Evolutionary conservation across 2,797 vertebrate genomes (phyloP).

Genomic region (Sebastes melanostomus): DNA sequence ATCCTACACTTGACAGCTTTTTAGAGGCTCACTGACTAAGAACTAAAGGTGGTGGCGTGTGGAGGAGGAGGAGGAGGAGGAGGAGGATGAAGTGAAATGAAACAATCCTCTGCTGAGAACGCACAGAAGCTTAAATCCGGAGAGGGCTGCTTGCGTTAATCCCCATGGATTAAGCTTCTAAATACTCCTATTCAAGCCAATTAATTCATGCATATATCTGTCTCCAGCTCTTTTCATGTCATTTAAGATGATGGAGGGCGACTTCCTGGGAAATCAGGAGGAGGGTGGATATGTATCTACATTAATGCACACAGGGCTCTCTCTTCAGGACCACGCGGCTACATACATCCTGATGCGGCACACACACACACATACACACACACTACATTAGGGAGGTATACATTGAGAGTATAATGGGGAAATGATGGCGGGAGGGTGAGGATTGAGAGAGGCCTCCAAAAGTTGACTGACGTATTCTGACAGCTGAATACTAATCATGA

Average conservation of each 20-base stretch:
- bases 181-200: slow-evolving; percentile 85
- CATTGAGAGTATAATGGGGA: slow-evolving; percentile 64
- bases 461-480: slow-evolving; percentile 81
- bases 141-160: slow-evolving; percentile 77
- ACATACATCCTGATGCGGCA: slow-evolving; percentile 59
- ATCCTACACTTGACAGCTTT: slow-evolving; percentile 74
- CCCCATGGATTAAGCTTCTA: slow-evolving; percentile 82
- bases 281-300: slow-evolving; percentile 65
- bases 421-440: slow-evolving; percentile 55
- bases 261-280: slow-evolving; percentile 79
- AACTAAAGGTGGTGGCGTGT: slow-evolving; percentile 72
- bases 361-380: slow-evolving; percentile 31
- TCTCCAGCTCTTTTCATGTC: slow-evolving; percentile 78
- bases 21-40: slow-evolving; percentile 70
- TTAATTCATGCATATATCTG: slow-evolving; percentile 85
- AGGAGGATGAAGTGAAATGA: slow-evolving; percentile 68
- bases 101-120: slow-evolving; percentile 77
- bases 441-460: slow-evolving; percentile 69
- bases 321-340: slow-evolving; percentile 56
- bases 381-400: slow-evolving; percentile 67
- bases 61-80: slow-evolving; percentile 53
- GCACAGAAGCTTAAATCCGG: slow-evolving; percentile 76
- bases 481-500: slow-evolving; percentile 86
- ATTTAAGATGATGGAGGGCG: slow-evolving; percentile 76
- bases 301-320: slow-evolving; percentile 78